Evolutionary conservation across 2,113 vertebrate genomes (phyloP), one percentile per base, ranked within the genome.

Genomic region (Barnardius zonarius): DNA sequence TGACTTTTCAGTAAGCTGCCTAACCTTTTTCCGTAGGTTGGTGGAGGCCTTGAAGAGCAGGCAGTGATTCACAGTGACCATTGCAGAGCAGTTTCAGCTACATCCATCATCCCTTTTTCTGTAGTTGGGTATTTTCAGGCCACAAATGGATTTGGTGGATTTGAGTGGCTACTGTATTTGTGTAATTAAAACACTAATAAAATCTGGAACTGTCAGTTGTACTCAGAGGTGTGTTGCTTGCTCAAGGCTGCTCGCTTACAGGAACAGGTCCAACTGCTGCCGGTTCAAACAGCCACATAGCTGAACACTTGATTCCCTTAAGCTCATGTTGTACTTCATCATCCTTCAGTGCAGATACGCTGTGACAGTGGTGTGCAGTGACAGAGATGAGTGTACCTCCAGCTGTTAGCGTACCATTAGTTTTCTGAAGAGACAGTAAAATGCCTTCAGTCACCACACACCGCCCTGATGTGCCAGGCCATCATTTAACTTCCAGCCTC

Each of bases 1-100:
- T 63, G 4, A 61, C 31, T 31, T 83, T 31, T 33, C 23, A 73
- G 10, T 87, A 52, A 89, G 62, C 33, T 44, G 54, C 86, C 48
- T 67, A 14, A 88, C 59, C 51, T 96, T 96, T 92, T 93, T 23
- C 86, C 86, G 4, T 87, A 99, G 99, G 99, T 97, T 99, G 97
- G 99, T 99, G 96, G 99, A 99, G 93, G 98, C 99, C 30, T 94
- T 99, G 93, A 99, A 99, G 98, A 99, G 98, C 98, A 98, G 99
- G 88, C 99, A 99, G 98, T 99, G 98, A 98, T 78, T 35, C 23
- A 37, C 3, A 88, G 43, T 78, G 83, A 78, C 35, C 7, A 5
- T 11, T 77, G 61, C 64, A 43, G 49, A 8, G 22, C 85, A 70
- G 57, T 25, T 39, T 90, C 46, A 43, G 41, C 72, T 68, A 3